Conservation (phyloP, 2,797 vertebrate species). For the Cossypha heuglini region DNA sequence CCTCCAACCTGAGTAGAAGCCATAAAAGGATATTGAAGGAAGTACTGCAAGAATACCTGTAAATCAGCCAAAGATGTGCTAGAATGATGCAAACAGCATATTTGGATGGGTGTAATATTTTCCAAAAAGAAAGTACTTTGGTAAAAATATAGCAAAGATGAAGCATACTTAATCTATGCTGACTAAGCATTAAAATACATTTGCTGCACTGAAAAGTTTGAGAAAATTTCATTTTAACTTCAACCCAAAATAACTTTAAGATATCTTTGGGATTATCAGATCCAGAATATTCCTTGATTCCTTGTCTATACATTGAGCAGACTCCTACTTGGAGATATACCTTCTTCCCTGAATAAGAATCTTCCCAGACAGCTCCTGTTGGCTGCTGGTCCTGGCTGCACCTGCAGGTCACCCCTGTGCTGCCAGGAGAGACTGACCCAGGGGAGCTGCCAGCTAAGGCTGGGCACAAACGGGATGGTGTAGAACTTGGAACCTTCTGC, state of each 20-base stretch:
- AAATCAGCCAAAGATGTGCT: background rate
- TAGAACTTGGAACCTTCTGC: background rate
- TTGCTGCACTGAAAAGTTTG: background rate
- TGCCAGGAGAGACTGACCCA: accelerated
- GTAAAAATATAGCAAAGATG: background rate
- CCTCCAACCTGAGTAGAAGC: background rate
- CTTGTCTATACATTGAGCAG: background rate
- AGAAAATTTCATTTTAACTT: background rate
- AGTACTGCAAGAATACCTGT: background rate
- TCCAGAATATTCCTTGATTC: background rate
- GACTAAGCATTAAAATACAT: background rate
- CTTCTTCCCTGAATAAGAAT: background rate
- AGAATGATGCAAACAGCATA: background rate
- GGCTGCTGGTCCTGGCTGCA: accelerated
- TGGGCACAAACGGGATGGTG: background rate
- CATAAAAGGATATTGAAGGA: background rate
- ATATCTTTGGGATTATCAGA: background rate
- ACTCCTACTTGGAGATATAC: background rate
- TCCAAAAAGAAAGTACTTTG: background rate
- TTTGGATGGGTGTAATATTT: background rate
- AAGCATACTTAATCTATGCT: background rate
- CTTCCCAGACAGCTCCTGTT: background rate
- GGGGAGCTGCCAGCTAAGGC: background rate
- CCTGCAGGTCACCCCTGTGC: accelerated
- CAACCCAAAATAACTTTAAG: accelerated